Base-by-base conservation (phyloP, 2,113 vertebrate genomes). In the Deroptyus accipitrinus region DNA sequence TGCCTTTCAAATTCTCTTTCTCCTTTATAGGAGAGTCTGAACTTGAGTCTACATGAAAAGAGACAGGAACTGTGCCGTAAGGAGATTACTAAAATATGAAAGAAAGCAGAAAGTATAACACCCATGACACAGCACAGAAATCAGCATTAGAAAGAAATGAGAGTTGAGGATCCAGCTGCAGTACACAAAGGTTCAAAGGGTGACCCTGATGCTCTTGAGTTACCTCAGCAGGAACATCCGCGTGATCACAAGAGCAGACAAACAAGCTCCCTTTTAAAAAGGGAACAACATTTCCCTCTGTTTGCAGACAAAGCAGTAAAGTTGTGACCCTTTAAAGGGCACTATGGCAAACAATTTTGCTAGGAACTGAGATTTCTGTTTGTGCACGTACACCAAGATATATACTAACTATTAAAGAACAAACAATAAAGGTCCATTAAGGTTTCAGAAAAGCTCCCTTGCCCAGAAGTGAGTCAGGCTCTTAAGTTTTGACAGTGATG, bases 271-370 rank as follows among this genome's bases (percentile, higher is more conserved):
- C 37, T 89, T 75, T 89, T 81, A 23, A 86, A 80, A 91, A 63
- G n/a, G 52, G 52, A 92, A 76, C 62, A 88, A n/a, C 49, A 73
- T 59, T 87, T 95, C 78, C 78, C 84, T 87, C 37, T 82, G 41
- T 64, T 82, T 6, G 2, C 69, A 95, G 69, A 84, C 25, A 73
- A 52, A 59, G 73, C 73, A 82, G 41, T 35, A 9, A 69, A 76
- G 52, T 4, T 69, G 55, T 79, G 88, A 91, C 57, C 54, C 52
- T 93, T 82, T 85, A 82, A 82, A 82, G 61, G 44, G 5, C 88
- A 63, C 35, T 8, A 70, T 13, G 57, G 44, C 25, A 90, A 96
- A 75, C 15, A 24, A 48, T 80, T 86, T 67, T 83, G 14, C 57
- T 27, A 35, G 33, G 41, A 81, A 87, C 15, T 13, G 49, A 84